These are phyloP conservation scores for Piliocolobus tephrosceles DNA, from an alignment of 2,113 vertebrate genomes.

Conservation along the genomic window DNA sequence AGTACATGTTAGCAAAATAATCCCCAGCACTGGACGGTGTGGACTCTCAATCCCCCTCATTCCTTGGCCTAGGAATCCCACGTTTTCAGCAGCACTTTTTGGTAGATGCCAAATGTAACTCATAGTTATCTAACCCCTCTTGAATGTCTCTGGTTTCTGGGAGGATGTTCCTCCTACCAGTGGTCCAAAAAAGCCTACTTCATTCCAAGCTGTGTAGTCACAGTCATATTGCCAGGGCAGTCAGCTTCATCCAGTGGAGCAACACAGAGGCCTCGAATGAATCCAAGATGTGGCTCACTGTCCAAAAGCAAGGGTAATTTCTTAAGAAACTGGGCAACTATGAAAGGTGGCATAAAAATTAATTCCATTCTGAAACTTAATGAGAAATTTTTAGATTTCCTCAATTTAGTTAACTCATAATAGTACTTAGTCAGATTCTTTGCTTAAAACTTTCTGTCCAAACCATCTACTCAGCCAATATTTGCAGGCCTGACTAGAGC, in stretches of 20 bases:
- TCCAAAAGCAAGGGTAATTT: background rate
- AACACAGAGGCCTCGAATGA: background rate
- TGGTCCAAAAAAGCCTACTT: background rate
- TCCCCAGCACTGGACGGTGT: background rate
- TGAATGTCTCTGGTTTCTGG: slow-evolving; percentile 22
- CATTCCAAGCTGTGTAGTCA: background rate
- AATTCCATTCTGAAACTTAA: background rate
- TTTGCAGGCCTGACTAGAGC: background rate
- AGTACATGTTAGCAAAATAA: background rate
- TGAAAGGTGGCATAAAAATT: background rate
- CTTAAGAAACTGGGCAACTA: background rate
- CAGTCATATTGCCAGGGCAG: no score
- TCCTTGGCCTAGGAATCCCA: background rate
- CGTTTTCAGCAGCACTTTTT: background rate
- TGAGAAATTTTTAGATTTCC: background rate
- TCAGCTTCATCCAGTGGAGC: background rate
- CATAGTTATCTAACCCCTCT: slow-evolving; percentile 4
- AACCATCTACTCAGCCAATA: background rate
- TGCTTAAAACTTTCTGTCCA: background rate
- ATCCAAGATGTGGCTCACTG: background rate
- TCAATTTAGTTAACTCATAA: slow-evolving; percentile 41
- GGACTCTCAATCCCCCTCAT: background rate
- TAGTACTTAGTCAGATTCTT: background rate
- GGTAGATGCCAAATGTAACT: slow-evolving; percentile 45
- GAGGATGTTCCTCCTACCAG: background rate